phyloP scores from a whole-genome alignment of 2,888 invertebrate genomes.

The Halocaridina rubra region DNA sequence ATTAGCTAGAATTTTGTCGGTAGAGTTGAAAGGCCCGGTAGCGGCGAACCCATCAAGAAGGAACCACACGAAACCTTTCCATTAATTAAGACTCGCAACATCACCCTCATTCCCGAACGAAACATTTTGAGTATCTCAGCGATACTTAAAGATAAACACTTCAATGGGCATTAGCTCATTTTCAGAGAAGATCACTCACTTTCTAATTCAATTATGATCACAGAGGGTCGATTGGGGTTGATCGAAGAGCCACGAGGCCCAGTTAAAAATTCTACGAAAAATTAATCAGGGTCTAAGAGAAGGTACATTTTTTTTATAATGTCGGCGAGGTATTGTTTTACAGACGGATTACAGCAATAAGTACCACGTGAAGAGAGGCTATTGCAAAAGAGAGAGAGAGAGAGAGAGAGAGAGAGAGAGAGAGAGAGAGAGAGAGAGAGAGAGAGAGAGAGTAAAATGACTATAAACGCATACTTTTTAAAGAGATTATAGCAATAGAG shows the following conservation, averaged over 20 bases:
- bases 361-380: neutral
- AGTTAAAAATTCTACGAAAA: neutral
- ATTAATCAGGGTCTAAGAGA: neutral
- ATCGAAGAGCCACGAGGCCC: neutral
- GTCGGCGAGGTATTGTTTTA: constrained; percentile 38
- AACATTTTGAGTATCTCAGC: neutral
- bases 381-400: neutral
- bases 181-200: neutral
- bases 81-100: neutral
- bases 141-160: neutral
- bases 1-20: too few relatives aligned
- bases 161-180: neutral
- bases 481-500: neutral
- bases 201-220: neutral
- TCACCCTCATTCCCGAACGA: neutral
- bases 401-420: neutral
- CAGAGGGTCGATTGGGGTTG: neutral
- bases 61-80: neutral
- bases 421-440: neutral
- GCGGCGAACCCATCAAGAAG: neutral
- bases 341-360: constrained; percentile 38
- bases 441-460: neutral
- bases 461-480: neutral
- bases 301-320: neutral
- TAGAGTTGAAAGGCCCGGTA: neutral